Conservation (phyloP, 2,797 vertebrate species). For the Pangasius krempfi region DNA sequence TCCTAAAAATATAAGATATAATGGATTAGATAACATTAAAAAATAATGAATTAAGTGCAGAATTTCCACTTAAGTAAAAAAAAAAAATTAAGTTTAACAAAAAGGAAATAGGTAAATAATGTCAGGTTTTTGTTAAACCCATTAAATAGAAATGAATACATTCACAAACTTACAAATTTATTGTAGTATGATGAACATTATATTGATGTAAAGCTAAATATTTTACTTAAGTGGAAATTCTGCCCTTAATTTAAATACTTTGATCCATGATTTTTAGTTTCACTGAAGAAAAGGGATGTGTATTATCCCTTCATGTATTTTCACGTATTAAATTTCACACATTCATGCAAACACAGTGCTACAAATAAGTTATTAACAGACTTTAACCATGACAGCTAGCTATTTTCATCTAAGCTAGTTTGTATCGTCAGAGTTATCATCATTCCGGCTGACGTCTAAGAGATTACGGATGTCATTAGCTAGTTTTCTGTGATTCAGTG, state of each 20-base stretch:
- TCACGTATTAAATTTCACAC: neutral
- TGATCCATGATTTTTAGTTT: neutral
- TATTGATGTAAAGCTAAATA: neutral
- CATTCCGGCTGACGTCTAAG: too few relatives aligned
- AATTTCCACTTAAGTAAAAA: neutral
- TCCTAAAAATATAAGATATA: neutral
- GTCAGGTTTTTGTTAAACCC: neutral
- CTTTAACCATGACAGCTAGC: neutral
- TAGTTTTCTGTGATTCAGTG: neutral
- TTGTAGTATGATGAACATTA: neutral
- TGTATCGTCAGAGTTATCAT: too few relatives aligned
- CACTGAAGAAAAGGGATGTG: neutral
- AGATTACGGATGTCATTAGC: neutral
- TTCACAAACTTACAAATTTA: neutral
- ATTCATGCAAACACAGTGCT: too few relatives aligned
- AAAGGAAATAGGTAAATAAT: too few relatives aligned
- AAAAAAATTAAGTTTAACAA: too few relatives aligned
- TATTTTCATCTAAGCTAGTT: neutral
- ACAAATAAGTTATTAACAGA: neutral
- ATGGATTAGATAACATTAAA: neutral
- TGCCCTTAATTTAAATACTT: neutral
- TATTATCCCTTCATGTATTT: neutral
- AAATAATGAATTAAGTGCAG: neutral
- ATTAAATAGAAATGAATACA: neutral
- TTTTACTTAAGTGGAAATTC: neutral